Evolutionary conservation across 1,140 invertebrate species (phyloP).

Genomic region (Drosophila teissieri): DNA sequence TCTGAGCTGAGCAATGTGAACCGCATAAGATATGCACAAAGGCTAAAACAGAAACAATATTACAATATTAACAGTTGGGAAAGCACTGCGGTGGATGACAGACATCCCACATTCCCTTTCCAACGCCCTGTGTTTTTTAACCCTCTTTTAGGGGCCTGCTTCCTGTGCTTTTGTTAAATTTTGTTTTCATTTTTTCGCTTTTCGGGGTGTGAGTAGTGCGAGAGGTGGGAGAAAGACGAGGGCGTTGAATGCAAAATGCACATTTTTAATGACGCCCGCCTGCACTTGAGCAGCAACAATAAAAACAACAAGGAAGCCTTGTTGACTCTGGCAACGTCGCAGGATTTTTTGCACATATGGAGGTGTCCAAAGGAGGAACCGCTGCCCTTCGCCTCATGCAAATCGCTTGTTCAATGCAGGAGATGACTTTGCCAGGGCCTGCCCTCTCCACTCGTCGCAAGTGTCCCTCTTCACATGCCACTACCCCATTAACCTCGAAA

Average conservation of each 20-base stretch:
- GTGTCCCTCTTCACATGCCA: not conserved
- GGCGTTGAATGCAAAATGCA: conserved; percentile 69
- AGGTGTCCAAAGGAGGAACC: conserved; percentile 11
- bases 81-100: conserved; percentile 8
- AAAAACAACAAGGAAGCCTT: conserved; percentile 47
- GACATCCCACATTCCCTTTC: conserved; percentile 10
- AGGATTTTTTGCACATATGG: conserved; percentile 47
- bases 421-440: conserved; percentile 30
- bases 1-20: conserved; percentile 45
- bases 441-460: not conserved
- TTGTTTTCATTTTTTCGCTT: conserved; percentile 30
- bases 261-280: conserved; percentile 76
- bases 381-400: conserved; percentile 77
- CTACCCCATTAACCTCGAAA: conserved; percentile 75
- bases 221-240: conserved; percentile 9
- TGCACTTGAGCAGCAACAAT: conserved; percentile 65
- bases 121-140: not conserved
- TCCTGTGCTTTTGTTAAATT: conserved; percentile 54
- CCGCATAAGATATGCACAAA: conserved; percentile 59
- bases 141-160: conserved; percentile 17
- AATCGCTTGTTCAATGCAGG: conserved; percentile 68
- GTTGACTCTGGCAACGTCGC: conserved; percentile 62
- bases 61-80: conserved; percentile 30
- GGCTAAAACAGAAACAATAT: conserved; percentile 9
- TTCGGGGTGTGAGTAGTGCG: conserved; percentile 13